These are phyloP conservation scores for Staurois parvus DNA, from an alignment of 2,797 vertebrate species.

Conservation along the genomic window DNA sequence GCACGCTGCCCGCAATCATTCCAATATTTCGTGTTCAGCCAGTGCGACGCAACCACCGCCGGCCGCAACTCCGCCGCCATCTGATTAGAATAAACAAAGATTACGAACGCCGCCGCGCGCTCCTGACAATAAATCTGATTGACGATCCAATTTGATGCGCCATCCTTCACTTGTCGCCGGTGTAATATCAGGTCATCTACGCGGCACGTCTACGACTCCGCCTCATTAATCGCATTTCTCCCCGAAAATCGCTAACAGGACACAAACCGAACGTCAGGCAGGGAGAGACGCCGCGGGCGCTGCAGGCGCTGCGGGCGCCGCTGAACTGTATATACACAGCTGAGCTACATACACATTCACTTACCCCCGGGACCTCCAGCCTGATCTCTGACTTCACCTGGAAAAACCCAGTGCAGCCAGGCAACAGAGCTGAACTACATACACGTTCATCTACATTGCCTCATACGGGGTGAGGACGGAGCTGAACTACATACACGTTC, in stretches of 20 bases:
- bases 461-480: too few species aligned
- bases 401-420: too few species aligned
- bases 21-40: conserved; percentile 85
- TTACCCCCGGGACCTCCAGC: too few species aligned
- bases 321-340: too few species aligned
- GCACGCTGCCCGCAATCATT: conserved; percentile 99
- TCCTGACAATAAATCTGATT: conserved; percentile 84
- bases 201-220: background rate
- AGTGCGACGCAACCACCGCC: conserved; percentile 85
- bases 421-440: too few species aligned
- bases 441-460: too few species aligned
- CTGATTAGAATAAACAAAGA: conserved; percentile 82
- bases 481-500: too few species aligned
- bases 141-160: conserved; percentile 87
- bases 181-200: background rate
- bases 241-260: background rate
- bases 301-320: too few species aligned
- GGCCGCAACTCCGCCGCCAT: conserved; percentile 84
- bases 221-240: conserved; percentile 27
- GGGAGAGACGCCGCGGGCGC: too few species aligned
- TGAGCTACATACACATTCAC: too few species aligned
- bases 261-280: background rate
- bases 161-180: conserved; percentile 70
- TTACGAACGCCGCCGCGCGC: conserved; percentile 81
- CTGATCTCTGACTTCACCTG: too few species aligned